Base-by-base conservation (phyloP, 2,888 invertebrate species). In the Philereme transversata region DNA sequence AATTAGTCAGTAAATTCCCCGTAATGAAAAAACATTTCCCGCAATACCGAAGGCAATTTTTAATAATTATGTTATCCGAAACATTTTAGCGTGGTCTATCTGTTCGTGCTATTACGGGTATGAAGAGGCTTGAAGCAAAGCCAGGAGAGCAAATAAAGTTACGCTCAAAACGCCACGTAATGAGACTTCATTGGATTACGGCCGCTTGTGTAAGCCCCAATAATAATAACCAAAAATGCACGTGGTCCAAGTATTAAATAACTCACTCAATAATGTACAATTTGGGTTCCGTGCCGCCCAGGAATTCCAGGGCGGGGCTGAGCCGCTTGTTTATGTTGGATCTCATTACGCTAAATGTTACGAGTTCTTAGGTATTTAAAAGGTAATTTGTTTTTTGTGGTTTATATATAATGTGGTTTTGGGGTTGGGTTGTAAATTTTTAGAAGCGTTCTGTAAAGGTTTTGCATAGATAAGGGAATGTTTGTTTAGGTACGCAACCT, bases 211-310 rank as follows among this genome's bases (percentile, higher is more conserved):
- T 82, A 84, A 83, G 83, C 89, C 84, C 82, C 83, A 88, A 89
- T 87, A 90, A 90, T 90, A 89, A 90, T 88, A 90, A 88, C 85
- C 88, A 88, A 90, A 90, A 91, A 91, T 88, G 88, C 87, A 90
- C 89, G 89, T 88, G 88, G 86, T 81, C 82, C 77, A 71, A 73
- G 75, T 84, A 86, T 88, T 87, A 88, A 90, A 90, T 91, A 92
- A 88, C 91, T 90, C 90, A 90, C 86, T 90, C 90, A 91, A 70
- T 70, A 70, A 68, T 67, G 53, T 65, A 67, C 67, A 65, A 60
- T 70, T 70, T 70, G 58, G 73, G 65, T 69, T 74, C 72, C 75
- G 67, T 57, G 64, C 65, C 47, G 33, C 10, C 55, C 33, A 35
- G 38, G 78, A 75, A 82, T 81, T 77, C 81, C 79, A 71, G 72